Conservation (phyloP, 2,797 vertebrate species). For the Brotogeris chrysoptera region DNA sequence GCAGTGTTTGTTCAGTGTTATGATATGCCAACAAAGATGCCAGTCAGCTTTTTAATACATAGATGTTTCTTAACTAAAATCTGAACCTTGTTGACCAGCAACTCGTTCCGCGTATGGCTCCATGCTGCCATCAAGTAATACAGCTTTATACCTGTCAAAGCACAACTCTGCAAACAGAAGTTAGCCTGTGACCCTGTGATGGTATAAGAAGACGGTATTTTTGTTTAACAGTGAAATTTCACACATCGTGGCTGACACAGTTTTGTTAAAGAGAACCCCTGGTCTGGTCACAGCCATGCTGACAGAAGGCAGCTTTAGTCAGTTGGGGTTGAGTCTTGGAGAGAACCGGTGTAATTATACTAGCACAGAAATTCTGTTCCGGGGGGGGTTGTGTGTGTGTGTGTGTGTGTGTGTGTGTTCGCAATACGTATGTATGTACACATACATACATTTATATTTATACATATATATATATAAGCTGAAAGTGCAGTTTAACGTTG, state of each 20-base stretch:
- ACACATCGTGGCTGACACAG: neutral
- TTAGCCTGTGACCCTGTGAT: neutral
- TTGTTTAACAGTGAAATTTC: neutral
- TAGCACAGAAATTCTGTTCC: neutral
- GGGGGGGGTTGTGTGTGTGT: no score
- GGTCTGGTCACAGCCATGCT: neutral
- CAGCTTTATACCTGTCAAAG: neutral
- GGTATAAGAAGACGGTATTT: conserved; percentile 2
- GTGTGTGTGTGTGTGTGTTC: neutral
- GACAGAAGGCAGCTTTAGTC: conserved; percentile 19
- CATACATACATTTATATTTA: neutral
- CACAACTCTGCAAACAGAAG: neutral
- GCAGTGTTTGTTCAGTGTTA: neutral
- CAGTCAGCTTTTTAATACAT: neutral
- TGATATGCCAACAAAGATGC: conserved; percentile 2
- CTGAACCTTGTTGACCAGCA: neutral
- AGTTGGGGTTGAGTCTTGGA: neutral
- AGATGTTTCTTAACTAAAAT: neutral
- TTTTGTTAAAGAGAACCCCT: conserved; percentile 9
- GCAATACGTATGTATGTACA: neutral
- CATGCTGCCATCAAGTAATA: neutral
- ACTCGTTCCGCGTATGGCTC: neutral
- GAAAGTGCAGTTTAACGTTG: neutral
- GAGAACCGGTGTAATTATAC: neutral
- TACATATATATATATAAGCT: neutral